Conservation (phyloP, 2,888 invertebrate genomes). For the Hedychridium roseum region DNA sequence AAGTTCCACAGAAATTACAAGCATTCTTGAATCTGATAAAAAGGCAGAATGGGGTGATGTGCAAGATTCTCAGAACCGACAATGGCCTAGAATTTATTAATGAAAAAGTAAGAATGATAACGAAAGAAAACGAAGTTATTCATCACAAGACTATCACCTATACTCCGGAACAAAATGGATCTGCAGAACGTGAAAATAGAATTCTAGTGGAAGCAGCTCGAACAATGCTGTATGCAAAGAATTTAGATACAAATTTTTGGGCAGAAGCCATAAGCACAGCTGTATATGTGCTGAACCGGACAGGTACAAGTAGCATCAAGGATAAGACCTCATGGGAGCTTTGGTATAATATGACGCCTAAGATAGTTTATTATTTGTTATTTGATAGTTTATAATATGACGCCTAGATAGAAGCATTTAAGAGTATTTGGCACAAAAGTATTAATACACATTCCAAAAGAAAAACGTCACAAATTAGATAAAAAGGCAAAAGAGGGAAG, state of each 20-base stretch:
- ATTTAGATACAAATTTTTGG: slow-evolving; percentile 46
- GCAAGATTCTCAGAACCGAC: slow-evolving; percentile 23
- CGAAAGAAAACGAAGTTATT: slow-evolving; percentile 14
- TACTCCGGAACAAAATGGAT: slow-evolving; percentile 33
- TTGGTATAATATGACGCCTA: too few relatives aligned
- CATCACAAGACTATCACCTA: slow-evolving; percentile 26
- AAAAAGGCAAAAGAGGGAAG: slow-evolving; percentile 10
- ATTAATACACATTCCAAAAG: slow-evolving; percentile 18
- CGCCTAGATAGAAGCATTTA: background rate
- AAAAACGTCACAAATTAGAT: slow-evolving; percentile 17
- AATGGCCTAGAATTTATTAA: slow-evolving; percentile 29
- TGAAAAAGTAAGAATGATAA: slow-evolving; percentile 10
- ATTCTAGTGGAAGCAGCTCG: slow-evolving; percentile 42
- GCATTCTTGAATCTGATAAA: slow-evolving; percentile 10
- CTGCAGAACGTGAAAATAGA: slow-evolving; percentile 42
- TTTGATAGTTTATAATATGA: background rate
- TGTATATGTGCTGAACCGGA: slow-evolving; percentile 51
- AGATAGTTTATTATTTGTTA: too few relatives aligned
- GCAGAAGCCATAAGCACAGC: slow-evolving; percentile 56
- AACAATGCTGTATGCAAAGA: slow-evolving; percentile 25
- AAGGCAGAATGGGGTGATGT: background rate
- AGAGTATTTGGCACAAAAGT: slow-evolving; percentile 13
- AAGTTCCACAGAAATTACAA: slow-evolving; percentile 11
- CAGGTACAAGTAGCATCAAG: slow-evolving; percentile 37
- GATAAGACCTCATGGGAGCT: slow-evolving; percentile 43